These are phyloP conservation scores for Hemibates koningsi DNA, from an alignment of 2,113 vertebrate genomes.

Conservation along the genomic window DNA sequence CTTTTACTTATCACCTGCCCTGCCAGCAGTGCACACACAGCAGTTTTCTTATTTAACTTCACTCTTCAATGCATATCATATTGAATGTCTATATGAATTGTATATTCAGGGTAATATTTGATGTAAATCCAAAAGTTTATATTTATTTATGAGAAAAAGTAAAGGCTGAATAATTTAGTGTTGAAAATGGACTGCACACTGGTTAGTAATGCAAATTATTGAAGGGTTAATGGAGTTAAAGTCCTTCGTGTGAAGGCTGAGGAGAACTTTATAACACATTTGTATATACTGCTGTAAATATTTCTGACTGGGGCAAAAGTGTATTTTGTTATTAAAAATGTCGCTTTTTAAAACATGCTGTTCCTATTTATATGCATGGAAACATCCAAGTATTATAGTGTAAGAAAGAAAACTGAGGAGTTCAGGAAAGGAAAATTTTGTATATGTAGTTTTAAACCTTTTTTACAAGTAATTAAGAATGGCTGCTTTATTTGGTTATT, in stretches of 20 bases:
- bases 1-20: not conserved
- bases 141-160: conserved; percentile 29
- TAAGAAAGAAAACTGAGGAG: not conserved
- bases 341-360: not conserved
- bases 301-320: conserved; percentile 21
- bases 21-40: not conserved
- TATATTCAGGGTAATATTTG: conserved; percentile 7
- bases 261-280: not conserved
- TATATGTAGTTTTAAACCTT: not conserved
- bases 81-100: not conserved
- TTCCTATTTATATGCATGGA: not conserved
- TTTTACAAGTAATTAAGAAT: not conserved
- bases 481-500: not conserved
- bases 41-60: not conserved
- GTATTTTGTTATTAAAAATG: conserved; percentile 50
- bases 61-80: fast-evolving
- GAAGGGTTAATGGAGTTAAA: not conserved
- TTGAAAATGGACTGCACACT: conserved; percentile 6
- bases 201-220: not conserved
- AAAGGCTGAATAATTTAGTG: not conserved
- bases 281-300: conserved; percentile 55
- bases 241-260: not conserved
- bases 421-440: not conserved
- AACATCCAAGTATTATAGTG: not conserved
- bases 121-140: conserved; percentile 19